Evolutionary conservation across 2,797 vertebrate species (phyloP).

Genomic region (Jordanella pulchra): DNA sequence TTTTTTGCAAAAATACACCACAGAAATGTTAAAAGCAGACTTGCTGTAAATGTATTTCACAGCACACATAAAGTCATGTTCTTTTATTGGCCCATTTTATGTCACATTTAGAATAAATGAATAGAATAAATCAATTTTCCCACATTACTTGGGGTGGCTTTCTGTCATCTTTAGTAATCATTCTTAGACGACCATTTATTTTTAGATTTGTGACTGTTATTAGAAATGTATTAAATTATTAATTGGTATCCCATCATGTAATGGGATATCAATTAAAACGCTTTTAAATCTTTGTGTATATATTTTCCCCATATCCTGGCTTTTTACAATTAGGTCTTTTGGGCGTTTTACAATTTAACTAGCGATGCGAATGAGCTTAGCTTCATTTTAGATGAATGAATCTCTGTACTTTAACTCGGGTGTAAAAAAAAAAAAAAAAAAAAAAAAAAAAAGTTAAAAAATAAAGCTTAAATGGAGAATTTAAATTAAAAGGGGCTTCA

Average conservation of each 20-base stretch:
- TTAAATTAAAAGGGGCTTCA: neutral
- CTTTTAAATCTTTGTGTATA: too few relatives aligned
- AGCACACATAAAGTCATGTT: too few relatives aligned
- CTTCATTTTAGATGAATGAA: neutral
- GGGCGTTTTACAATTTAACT: too few relatives aligned
- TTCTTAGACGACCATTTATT: neutral
- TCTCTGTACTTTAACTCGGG: neutral
- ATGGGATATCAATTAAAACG: too few relatives aligned
- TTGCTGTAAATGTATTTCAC: slow-evolving; percentile 30
- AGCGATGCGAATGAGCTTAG: neutral
- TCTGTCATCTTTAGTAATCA: neutral
- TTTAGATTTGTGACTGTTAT: neutral
- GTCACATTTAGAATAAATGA: too few relatives aligned
- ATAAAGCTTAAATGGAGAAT: neutral
- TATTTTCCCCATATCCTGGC: too few relatives aligned
- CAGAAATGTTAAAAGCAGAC: slow-evolving; percentile 31
- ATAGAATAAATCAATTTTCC: too few relatives aligned
- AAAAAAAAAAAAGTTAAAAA: neutral
- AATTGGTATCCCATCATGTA: too few relatives aligned
- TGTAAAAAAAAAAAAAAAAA: neutral
- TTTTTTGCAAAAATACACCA: slow-evolving; percentile 17
- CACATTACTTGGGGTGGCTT: neutral
- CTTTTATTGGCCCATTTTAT: too few relatives aligned
- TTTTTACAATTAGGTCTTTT: too few relatives aligned
- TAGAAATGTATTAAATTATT: too few relatives aligned